phyloP scores from a whole-genome alignment of 1,140 invertebrate genomes.

The Wasmannia auropunctata region DNA sequence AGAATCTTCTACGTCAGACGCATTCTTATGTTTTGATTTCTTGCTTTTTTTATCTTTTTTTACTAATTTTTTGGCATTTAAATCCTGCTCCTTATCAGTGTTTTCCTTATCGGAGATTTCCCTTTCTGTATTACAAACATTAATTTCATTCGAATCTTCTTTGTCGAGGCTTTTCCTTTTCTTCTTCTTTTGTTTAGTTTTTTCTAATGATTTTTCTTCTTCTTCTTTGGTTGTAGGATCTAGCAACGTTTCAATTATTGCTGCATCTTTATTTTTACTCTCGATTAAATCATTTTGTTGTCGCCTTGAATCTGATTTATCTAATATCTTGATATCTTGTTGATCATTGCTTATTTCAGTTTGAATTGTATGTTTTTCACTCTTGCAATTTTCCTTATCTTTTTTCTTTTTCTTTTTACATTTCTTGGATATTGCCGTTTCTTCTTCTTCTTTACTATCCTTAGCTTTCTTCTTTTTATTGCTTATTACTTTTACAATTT shows the following conservation, averaged over 20 bases:
- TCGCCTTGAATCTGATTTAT: neutral
- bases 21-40: slow-evolving; percentile 38
- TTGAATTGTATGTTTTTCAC: neutral
- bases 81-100: slow-evolving; percentile 32
- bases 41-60: slow-evolving; percentile 50
- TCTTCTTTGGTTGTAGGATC: neutral
- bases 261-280: neutral
- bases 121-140: neutral
- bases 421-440: neutral
- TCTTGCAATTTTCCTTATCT: slow-evolving; percentile 41
- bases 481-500: neutral
- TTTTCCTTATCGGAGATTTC: slow-evolving; percentile 55
- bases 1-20: neutral
- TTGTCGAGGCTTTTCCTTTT: slow-evolving; percentile 9
- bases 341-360: neutral
- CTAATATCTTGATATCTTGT: slow-evolving; percentile 2
- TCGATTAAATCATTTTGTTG: slow-evolving; percentile 12
- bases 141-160: neutral
- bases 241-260: neutral
- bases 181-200: slow-evolving; percentile 32
- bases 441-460: neutral
- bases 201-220: slow-evolving; percentile 12
- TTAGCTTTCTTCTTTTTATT: neutral
- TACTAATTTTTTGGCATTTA: neutral
- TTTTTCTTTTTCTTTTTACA: slow-evolving; percentile 64